Evolutionary conservation across 2,888 invertebrate genomes (phyloP).

Genomic region (Drosophila rubida): DNA sequence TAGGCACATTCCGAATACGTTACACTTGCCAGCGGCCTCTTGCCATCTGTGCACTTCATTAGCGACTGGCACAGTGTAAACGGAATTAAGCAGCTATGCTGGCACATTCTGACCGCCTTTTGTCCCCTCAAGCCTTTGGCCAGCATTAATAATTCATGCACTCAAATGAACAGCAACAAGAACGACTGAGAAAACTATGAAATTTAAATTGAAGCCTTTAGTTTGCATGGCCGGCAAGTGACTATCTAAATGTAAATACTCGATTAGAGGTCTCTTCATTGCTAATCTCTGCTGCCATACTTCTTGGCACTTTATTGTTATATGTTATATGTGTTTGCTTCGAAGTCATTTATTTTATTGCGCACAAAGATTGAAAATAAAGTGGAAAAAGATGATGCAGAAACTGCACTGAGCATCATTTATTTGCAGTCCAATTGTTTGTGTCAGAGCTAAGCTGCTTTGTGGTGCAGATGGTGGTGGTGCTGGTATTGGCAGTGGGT

Average conservation of each 20-base stretch:
- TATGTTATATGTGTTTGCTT: background rate
- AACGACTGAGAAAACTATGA: slow-evolving; percentile 8
- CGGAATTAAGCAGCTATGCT: slow-evolving; percentile 1
- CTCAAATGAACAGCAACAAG: slow-evolving; percentile 19
- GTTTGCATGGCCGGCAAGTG: background rate
- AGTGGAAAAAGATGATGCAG: slow-evolving; percentile 1
- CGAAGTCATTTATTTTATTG: slow-evolving; percentile 8
- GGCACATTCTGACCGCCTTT: background rate
- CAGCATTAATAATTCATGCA: slow-evolving; percentile 43
- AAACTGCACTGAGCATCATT: slow-evolving; percentile 24
- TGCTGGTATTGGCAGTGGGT: slow-evolving; percentile 19
- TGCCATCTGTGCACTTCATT: slow-evolving; percentile 44
- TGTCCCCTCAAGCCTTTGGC: no score
- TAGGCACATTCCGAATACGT: slow-evolving; percentile 35
- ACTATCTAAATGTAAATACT: slow-evolving; percentile 20
- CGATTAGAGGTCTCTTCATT: background rate
- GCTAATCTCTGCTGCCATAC: background rate
- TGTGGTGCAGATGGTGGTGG: background rate
- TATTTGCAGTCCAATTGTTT: slow-evolving; percentile 50
- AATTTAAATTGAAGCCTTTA: slow-evolving; percentile 16
- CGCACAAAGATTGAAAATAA: slow-evolving; percentile 3
- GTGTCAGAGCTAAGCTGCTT: slow-evolving; percentile 14
- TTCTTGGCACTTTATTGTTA: slow-evolving; percentile 2
- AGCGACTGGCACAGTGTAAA: slow-evolving; percentile 20
- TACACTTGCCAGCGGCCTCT: background rate